A percentile compares a stretch with the other conserved stretches of the same genome.
phyloP scores from a whole-genome alignment of 2,113 vertebrate species.

The Oncorhynchus tshawytscha region DNA sequence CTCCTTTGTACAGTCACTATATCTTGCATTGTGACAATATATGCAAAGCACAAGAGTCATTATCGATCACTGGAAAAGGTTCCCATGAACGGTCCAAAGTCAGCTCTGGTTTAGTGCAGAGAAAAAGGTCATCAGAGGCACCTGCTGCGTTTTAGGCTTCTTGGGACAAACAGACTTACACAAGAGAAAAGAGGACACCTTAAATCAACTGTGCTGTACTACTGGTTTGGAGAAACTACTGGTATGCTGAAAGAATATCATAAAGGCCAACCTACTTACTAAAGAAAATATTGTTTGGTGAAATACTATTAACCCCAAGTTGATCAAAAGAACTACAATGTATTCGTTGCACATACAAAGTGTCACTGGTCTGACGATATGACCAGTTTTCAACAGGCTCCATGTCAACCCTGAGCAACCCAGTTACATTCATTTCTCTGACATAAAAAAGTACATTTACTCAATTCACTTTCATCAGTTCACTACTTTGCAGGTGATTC shows the following conservation, averaged over 20 bases:
- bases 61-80: constrained; percentile 49
- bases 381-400: constrained; percentile 82
- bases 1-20: constrained; percentile 75
- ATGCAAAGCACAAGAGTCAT: constrained; percentile 68
- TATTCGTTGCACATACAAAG: constrained; percentile 72
- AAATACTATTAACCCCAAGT: constrained; percentile 58
- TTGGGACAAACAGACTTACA: constrained; percentile 51
- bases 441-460: constrained; percentile 75
- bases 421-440: constrained; percentile 92
- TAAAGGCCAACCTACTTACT: constrained; percentile 58
- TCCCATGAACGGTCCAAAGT: constrained; percentile 62
- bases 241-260: constrained; percentile 22
- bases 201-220: constrained; percentile 12
- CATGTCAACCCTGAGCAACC: constrained; percentile 89
- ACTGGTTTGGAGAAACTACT: constrained; percentile 9
- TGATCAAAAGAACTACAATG: constrained; percentile 72
- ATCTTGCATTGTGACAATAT: constrained; percentile 76
- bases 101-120: constrained; percentile 66
- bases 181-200: constrained; percentile 9
- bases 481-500: constrained; percentile 20
- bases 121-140: constrained; percentile 78
- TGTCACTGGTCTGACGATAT: constrained; percentile 69
- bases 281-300: constrained; percentile 32
- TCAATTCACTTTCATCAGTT: constrained; percentile 46
- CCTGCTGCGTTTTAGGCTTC: constrained; percentile 76